Evolutionary conservation across 2,113 vertebrate species (phyloP).

Genomic region (Crocuta crocuta): DNA sequence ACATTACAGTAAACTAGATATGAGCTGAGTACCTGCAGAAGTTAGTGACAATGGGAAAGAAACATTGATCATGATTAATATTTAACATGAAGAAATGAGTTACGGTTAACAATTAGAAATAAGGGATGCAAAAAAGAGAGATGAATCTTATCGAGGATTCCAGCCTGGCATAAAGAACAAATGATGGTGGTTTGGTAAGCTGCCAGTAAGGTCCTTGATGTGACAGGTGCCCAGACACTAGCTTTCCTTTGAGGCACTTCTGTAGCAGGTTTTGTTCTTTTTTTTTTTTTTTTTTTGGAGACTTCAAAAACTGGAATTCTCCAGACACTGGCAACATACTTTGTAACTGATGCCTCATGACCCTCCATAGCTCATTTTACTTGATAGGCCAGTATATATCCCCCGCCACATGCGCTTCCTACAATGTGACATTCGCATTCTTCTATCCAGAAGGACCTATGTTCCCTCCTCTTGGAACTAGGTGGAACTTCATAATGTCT

Average conservation of each 20-base stretch:
- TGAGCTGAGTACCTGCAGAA: not conserved
- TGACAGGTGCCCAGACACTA: not conserved
- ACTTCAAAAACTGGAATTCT: not conserved
- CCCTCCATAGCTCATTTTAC: not conserved
- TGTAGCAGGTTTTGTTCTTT: not conserved
- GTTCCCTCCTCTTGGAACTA: not conserved
- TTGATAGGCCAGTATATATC: too few relatives aligned
- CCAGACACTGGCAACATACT: too few relatives aligned
- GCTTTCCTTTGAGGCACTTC: not conserved
- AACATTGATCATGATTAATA: not conserved
- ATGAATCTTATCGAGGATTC: not conserved
- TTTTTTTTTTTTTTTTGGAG: not conserved
- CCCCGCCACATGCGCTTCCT: not conserved
- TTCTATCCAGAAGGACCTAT: not conserved
- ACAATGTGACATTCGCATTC: too few relatives aligned
- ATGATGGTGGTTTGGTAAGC: not conserved
- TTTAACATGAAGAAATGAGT: not conserved
- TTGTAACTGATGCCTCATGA: not conserved
- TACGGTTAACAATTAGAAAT: not conserved
- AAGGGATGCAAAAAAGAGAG: not conserved
- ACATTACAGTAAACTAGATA: not conserved
- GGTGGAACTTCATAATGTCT: not conserved
- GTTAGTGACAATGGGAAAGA: not conserved
- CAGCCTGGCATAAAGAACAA: not conserved
- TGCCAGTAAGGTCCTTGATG: not conserved